Conservation (phyloP, 2,113 vertebrate genomes). For the Pomatostomus ruficeps region DNA sequence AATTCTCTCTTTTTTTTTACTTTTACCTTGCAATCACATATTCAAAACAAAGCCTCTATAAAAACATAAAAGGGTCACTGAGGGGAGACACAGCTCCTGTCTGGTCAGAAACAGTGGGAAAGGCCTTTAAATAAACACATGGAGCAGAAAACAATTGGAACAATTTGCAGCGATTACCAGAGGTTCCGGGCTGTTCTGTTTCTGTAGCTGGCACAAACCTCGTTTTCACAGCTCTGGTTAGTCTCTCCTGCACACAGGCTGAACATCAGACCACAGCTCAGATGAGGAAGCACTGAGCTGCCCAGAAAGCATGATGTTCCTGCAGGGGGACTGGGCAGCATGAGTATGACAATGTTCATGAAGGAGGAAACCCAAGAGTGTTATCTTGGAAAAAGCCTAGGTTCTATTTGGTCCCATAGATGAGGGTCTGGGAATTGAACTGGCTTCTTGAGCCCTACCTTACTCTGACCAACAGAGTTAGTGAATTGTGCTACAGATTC, state of each 20-base stretch:
- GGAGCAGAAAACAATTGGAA: conserved; percentile 25
- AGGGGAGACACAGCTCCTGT: background rate
- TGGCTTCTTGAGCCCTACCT: background rate
- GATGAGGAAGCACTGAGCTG: background rate
- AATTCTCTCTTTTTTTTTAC: background rate
- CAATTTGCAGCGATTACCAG: conserved; percentile 13
- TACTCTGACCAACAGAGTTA: background rate
- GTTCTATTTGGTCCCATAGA: background rate
- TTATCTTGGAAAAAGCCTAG: background rate
- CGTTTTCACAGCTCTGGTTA: background rate
- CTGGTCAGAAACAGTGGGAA: background rate
- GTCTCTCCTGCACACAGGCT: background rate
- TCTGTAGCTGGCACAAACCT: background rate
- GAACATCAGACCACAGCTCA: background rate
- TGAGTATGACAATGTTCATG: accelerated
- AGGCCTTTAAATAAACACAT: conserved; percentile 12
- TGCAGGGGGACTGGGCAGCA: background rate
- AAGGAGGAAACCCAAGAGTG: background rate
- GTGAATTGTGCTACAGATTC: background rate
- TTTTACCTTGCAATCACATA: background rate
- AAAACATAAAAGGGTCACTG: background rate
- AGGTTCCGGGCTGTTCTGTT: conserved; percentile 21
- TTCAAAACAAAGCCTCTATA: background rate
- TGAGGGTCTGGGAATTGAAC: background rate
- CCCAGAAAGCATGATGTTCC: accelerated